Evolutionary conservation across 2,888 invertebrate genomes (phyloP).

Genomic region (Dioctria linearis): DNA sequence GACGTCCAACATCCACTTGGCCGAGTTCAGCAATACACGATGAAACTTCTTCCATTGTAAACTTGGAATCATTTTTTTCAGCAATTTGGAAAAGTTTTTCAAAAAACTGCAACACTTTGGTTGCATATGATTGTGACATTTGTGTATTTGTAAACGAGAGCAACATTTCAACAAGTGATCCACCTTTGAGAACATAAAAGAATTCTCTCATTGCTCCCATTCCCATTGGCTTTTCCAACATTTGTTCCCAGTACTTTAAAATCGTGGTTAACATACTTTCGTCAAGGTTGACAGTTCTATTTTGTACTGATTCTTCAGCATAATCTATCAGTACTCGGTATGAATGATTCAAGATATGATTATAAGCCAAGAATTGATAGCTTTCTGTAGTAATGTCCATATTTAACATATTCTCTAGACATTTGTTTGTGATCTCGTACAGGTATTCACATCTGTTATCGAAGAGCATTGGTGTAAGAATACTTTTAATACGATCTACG

Average conservation of each 20-base stretch:
- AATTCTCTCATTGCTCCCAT: slow-evolving; percentile 87
- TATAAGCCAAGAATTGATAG: slow-evolving; percentile 77
- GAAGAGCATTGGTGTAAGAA: slow-evolving; percentile 78
- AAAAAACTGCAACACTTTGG: slow-evolving; percentile 85
- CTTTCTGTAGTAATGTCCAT: slow-evolving; percentile 72
- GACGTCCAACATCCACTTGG: slow-evolving; percentile 75
- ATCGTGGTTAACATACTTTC: slow-evolving; percentile 68
- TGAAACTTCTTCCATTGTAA: slow-evolving; percentile 78
- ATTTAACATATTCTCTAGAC: slow-evolving; percentile 73
- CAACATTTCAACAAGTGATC: slow-evolving; percentile 83
- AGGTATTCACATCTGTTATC: slow-evolving; percentile 84
- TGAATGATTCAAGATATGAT: slow-evolving; percentile 78
- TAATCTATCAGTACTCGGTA: slow-evolving; percentile 79
- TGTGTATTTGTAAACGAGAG: slow-evolving; percentile 85
- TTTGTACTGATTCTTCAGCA: slow-evolving; percentile 68
- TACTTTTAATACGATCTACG: slow-evolving; percentile 65
- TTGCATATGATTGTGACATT: slow-evolving; percentile 80
- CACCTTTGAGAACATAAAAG: slow-evolving; percentile 78
- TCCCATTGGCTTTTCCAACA: slow-evolving; percentile 86
- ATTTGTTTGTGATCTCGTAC: slow-evolving; percentile 76
- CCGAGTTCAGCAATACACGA: slow-evolving; percentile 78
- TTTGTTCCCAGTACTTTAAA: slow-evolving; percentile 86
- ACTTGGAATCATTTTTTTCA: slow-evolving; percentile 77
- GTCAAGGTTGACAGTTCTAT: slow-evolving; percentile 65
- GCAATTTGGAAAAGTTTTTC: slow-evolving; percentile 80